Percentiles rank a stretch among this genome's conserved stretches.
Evolutionary conservation across 2,888 invertebrate genomes (phyloP).

Genomic region (Platypus cylindrus): DNA sequence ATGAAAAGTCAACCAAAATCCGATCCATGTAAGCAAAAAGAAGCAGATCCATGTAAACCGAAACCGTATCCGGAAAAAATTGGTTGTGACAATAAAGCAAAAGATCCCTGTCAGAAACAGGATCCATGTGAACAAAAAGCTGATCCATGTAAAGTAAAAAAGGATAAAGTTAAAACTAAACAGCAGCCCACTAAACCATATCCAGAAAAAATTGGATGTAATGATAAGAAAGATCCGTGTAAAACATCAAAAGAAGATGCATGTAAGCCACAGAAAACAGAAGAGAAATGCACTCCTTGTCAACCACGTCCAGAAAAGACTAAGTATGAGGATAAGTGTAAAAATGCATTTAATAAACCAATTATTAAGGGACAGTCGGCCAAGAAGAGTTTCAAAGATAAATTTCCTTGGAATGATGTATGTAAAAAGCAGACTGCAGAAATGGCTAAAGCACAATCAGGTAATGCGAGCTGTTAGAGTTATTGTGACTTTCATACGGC

Average conservation of each 20-base stretch:
- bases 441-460: not conserved
- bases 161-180: conserved; percentile 14
- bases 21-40: conserved; percentile 5
- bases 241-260: conserved; percentile 14
- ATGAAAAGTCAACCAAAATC: conserved; percentile 1
- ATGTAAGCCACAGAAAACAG: conserved; percentile 7
- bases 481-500: too few relatives aligned
- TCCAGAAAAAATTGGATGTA: too few relatives aligned
- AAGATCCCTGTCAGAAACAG: conserved; percentile 5
- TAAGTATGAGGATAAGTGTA: not conserved
- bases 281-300: conserved; percentile 13
- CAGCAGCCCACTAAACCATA: too few relatives aligned
- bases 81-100: conserved; percentile 12
- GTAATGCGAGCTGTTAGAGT: not conserved
- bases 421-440: not conserved
- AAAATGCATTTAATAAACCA: conserved; percentile 1
- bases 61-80: too few relatives aligned
- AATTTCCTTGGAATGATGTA: not conserved
- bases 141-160: conserved; percentile 13
- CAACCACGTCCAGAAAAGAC: not conserved
- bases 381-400: too few relatives aligned
- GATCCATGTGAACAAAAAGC: conserved; percentile 12
- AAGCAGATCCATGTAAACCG: conserved; percentile 14
- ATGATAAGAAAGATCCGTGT: conserved; percentile 11
- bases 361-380: not conserved